These are phyloP conservation scores for Zosterops borbonicus DNA, from an alignment of 2,113 vertebrate species.

Conservation along the genomic window DNA sequence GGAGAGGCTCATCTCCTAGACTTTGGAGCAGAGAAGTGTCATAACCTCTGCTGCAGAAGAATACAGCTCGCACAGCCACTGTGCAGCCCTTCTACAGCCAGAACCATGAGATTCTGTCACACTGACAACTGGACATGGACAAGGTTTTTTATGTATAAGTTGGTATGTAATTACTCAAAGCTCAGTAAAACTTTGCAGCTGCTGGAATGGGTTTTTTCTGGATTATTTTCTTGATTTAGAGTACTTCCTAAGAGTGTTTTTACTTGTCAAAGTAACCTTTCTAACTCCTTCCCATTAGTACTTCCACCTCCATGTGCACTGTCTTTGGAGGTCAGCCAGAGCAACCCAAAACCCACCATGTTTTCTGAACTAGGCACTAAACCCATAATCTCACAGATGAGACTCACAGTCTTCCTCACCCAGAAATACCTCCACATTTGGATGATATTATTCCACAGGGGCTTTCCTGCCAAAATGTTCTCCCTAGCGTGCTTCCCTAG, in stretches of 20 bases:
- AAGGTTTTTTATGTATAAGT: not conserved
- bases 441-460: not conserved
- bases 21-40: not conserved
- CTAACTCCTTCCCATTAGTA: not conserved
- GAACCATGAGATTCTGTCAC: not conserved
- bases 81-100: not conserved
- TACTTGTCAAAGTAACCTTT: not conserved
- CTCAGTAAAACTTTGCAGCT: not conserved
- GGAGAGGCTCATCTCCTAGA: not conserved
- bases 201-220: not conserved
- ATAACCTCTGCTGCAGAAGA: not conserved
- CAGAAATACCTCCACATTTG: not conserved
- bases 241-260: not conserved
- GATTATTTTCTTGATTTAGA: not conserved
- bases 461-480: not conserved
- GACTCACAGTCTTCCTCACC: not conserved
- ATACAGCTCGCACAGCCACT: not conserved
- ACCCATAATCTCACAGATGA: rapidly evolving
- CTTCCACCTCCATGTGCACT: not conserved
- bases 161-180: not conserved
- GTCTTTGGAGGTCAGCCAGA: not conserved
- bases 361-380: not conserved
- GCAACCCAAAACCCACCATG: not conserved
- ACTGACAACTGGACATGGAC: not conserved
- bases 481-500: not conserved